Percentiles rank a stretch among this genome's conserved stretches.
Conservation (phyloP, 2,113 vertebrate genomes). For the Chauna torquata region DNA sequence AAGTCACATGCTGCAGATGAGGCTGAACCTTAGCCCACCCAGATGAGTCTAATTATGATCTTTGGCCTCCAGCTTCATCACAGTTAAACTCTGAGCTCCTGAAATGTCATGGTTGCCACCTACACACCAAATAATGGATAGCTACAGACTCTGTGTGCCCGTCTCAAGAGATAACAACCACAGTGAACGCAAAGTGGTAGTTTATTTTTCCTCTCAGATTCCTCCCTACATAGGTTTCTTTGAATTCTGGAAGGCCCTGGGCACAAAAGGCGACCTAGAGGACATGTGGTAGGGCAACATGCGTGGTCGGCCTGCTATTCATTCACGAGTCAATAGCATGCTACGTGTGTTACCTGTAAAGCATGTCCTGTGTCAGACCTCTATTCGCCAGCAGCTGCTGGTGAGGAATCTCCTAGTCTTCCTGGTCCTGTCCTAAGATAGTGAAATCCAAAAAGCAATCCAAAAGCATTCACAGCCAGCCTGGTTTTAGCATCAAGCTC, state of each 20-base stretch:
- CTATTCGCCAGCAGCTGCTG: not conserved
- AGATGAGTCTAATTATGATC: constrained; percentile 18
- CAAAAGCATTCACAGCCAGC: not conserved
- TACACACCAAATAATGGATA: not conserved
- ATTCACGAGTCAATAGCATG: fast-evolving
- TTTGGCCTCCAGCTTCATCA: not conserved
- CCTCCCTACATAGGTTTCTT: not conserved
- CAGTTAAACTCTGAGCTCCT: constrained; percentile 9
- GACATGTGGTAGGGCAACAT: fast-evolving
- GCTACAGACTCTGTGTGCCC: not conserved
- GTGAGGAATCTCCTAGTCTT: not conserved
- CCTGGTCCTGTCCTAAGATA: not conserved
- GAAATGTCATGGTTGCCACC: constrained; percentile 25
- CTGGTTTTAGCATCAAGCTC: not conserved
- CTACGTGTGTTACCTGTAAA: fast-evolving
- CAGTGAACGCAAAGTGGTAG: not conserved
- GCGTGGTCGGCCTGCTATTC: fast-evolving
- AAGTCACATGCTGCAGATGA: not conserved
- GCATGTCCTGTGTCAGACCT: not conserved
- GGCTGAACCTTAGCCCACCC: not conserved
- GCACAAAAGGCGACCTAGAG: not conserved
- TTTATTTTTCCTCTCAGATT: not conserved
- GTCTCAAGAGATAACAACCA: not conserved
- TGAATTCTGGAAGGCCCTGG: not conserved
- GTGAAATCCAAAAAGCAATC: too few relatives aligned